phyloP scores from a whole-genome alignment of 2,888 invertebrate genomes.

The Apeira syringaria region DNA sequence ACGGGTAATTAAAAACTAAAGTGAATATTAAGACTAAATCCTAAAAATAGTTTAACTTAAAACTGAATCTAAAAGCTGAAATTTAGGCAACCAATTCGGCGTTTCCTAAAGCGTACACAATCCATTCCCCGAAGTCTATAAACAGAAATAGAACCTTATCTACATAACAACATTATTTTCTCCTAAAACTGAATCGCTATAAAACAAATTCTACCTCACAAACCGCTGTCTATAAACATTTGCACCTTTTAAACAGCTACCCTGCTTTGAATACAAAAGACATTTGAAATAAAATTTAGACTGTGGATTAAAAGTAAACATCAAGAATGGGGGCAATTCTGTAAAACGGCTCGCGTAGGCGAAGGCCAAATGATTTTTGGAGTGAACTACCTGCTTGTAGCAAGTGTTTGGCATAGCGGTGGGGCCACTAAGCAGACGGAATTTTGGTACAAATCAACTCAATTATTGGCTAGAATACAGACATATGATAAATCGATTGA shows the following conservation, averaged over 20 bases:
- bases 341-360: slow-evolving; percentile 62
- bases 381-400: slow-evolving; percentile 70
- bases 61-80: no score
- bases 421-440: slow-evolving; percentile 37
- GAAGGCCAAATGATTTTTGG: slow-evolving; percentile 77
- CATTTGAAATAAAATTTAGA: slow-evolving; percentile 72
- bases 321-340: slow-evolving; percentile 63
- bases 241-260: slow-evolving; percentile 31
- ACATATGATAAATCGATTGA: no score
- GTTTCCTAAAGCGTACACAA: no score
- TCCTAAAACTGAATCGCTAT: slow-evolving; percentile 1
- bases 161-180: neutral
- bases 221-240: slow-evolving; percentile 28
- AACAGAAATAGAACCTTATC: neutral
- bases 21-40: no score
- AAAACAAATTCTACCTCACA: slow-evolving; percentile 6
- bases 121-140: neutral
- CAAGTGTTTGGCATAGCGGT: slow-evolving; percentile 38
- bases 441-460: neutral
- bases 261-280: slow-evolving; percentile 42
- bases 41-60: no score
- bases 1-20: no score
- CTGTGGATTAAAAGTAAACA: slow-evolving; percentile 80
- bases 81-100: no score
- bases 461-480: no score